These are phyloP conservation scores for Terebella lapidaria DNA, from an alignment of 2,888 invertebrate species.

Conservation along the genomic window DNA sequence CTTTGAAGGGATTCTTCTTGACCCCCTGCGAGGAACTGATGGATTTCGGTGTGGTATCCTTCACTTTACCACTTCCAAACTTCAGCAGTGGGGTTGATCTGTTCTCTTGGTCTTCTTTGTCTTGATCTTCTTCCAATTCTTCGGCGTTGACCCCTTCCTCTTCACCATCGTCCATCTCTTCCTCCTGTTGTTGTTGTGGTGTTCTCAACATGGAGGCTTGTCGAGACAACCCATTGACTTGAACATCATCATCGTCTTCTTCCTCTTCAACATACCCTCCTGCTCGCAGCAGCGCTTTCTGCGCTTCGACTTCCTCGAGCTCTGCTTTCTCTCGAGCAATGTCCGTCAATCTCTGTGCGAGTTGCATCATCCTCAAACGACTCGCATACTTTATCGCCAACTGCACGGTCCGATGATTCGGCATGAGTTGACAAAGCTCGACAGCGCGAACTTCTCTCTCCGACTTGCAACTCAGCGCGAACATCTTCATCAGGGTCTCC, in stretches of 20 bases:
- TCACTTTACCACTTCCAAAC: background rate
- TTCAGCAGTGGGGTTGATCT: background rate
- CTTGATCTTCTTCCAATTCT: background rate
- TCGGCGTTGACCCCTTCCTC: background rate
- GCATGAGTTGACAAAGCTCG: conserved; percentile 78
- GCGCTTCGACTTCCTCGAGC: background rate
- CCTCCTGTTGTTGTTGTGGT: too few relatives aligned
- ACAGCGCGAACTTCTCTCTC: conserved; percentile 80
- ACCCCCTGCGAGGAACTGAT: background rate
- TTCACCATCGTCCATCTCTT: background rate
- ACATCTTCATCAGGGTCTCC: conserved; percentile 80
- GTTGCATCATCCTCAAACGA: conserved; percentile 68
- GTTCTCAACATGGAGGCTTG: too few relatives aligned
- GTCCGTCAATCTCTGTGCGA: conserved; percentile 72
- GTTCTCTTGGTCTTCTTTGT: background rate
- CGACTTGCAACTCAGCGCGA: conserved; percentile 78
- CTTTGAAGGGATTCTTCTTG: background rate
- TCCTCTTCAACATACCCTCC: background rate
- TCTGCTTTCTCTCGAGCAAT: conserved; percentile 53
- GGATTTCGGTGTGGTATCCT: background rate
- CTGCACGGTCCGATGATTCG: conserved; percentile 71
- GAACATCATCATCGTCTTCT: background rate
- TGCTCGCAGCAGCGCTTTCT: background rate
- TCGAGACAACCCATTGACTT: too few relatives aligned
- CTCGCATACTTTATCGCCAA: conserved; percentile 85